Conservation (phyloP, 2,113 vertebrate genomes). For the Albula goreensis region DNA sequence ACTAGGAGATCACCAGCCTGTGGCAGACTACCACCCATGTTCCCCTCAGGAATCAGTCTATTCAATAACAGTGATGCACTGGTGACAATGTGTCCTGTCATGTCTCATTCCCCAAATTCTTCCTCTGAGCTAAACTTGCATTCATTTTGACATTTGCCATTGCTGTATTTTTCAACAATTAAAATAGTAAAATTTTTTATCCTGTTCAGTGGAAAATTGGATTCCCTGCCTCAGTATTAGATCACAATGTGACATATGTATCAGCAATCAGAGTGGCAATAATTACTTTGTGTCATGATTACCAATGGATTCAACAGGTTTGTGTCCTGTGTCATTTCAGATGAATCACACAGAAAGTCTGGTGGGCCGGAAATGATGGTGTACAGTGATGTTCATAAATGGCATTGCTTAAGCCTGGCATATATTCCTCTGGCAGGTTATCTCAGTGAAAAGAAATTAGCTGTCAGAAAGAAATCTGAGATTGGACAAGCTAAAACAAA, state of each 20-base stretch:
- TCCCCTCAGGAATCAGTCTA: constrained; percentile 1
- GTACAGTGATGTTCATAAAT: neutral
- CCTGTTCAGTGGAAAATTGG: neutral
- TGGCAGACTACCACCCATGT: constrained; percentile 31
- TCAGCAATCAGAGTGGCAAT: neutral
- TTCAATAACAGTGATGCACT: constrained; percentile 38
- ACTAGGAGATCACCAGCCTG: constrained; percentile 53
- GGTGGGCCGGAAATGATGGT: neutral
- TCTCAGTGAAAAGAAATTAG: neutral
- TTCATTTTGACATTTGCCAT: constrained; percentile 1
- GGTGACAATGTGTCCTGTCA: constrained; percentile 15
- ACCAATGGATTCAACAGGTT: neutral
- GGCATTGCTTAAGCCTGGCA: neutral
- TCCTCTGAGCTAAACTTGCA: constrained; percentile 5
- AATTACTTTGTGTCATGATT: neutral
- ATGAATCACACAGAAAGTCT: neutral
- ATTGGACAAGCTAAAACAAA: neutral
- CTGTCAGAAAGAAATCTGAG: constrained; percentile 3
- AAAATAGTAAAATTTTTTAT: neutral
- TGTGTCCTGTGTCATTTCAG: neutral
- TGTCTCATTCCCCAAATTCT: constrained; percentile 28
- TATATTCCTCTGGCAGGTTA: neutral
- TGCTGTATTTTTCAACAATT: constrained; percentile 10
- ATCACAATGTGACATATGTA: neutral
- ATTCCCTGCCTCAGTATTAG: neutral